phyloP scores from a whole-genome alignment of 2,113 vertebrate species.

The Aythya baeri region DNA sequence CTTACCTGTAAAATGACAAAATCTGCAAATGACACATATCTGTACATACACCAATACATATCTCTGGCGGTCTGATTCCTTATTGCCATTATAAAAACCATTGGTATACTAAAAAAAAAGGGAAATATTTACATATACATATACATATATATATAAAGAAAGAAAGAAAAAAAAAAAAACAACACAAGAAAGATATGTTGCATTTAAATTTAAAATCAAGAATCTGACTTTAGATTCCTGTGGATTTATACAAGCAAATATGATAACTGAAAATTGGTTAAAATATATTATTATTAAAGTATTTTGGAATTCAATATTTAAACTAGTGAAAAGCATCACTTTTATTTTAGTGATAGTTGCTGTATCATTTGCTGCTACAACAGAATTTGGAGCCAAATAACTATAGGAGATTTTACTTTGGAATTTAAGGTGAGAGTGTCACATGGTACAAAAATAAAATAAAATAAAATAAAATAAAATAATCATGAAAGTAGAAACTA shows the following conservation, averaged over 20 bases:
- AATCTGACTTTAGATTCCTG: not conserved
- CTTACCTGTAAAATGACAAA: not conserved
- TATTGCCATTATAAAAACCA: not conserved
- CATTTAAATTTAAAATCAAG: not conserved
- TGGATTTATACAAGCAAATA: not conserved
- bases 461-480: too few species aligned
- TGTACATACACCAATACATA: not conserved
- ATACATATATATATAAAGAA: not conserved
- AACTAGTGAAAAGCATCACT: not conserved
- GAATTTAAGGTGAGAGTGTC: not conserved
- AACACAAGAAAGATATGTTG: not conserved
- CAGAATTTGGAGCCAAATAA: not conserved
- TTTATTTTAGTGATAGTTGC: not conserved
- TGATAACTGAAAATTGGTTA: not conserved
- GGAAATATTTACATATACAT: not conserved
- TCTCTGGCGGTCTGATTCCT: not conserved
- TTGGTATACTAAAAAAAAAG: not conserved
- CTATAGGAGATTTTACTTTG: not conserved
- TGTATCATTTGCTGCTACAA: not conserved
- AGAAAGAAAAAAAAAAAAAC: not conserved
- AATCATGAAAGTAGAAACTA: not conserved
- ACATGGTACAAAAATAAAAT: not conserved
- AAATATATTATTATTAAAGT: not conserved
- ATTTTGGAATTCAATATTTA: not conserved
- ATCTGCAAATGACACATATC: not conserved